These are phyloP conservation scores for Cephalopholis sonnerati DNA, from an alignment of 2,113 vertebrate genomes.

Conservation along the genomic window DNA sequence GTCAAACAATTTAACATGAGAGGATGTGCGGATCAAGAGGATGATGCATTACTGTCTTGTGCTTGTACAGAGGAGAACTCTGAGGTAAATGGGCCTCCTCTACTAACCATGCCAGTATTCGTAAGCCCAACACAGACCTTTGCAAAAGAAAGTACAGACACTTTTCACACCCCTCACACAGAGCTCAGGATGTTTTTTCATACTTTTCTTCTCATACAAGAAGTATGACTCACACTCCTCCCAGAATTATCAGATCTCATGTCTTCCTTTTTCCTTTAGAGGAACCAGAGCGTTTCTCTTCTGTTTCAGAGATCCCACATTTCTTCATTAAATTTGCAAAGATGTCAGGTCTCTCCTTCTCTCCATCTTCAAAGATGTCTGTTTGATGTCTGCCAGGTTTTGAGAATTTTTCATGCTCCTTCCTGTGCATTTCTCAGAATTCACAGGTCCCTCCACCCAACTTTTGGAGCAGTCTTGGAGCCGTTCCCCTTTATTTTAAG, in stretches of 20 bases:
- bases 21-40: conserved; percentile 32
- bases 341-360: conserved; percentile 5
- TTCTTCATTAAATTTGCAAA: conserved; percentile 10
- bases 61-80: conserved; percentile 13
- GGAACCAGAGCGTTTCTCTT: not conserved
- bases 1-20: conserved; percentile 38
- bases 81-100: conserved; percentile 1
- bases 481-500: conserved; percentile 15
- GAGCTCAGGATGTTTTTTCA: conserved; percentile 23
- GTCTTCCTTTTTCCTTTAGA: not conserved
- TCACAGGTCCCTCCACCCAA: conserved; percentile 2
- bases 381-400: not conserved
- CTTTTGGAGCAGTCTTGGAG: not conserved
- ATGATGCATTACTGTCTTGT: conserved; percentile 45
- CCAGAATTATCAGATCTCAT: not conserved
- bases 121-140: not conserved
- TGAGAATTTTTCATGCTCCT: conserved; percentile 3
- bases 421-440: conserved; percentile 2
- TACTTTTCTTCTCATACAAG: not conserved
- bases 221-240: not conserved
- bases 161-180: conserved; percentile 30
- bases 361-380: conserved; percentile 10
- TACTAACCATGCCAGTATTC: conserved; percentile 12
- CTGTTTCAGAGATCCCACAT: not conserved
- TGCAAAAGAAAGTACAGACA: not conserved